Evolutionary conservation across 1,140 invertebrate species (phyloP), one percentile per base, ranked within the genome.

Genomic region (Cyrtorhinus lividipennis): DNA sequence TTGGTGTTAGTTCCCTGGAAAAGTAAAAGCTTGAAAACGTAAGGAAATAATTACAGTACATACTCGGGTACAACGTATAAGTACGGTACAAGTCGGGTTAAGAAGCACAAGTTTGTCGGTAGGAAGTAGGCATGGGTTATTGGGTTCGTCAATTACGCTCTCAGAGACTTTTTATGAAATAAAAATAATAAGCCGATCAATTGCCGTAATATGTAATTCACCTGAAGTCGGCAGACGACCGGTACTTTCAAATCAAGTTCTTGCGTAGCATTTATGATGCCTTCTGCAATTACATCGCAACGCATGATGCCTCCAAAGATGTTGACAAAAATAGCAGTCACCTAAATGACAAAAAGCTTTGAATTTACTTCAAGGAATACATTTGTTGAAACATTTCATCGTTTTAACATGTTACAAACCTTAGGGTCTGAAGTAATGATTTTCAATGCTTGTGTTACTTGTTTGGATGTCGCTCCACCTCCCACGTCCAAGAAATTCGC

Each of bases 281-380:
- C 95, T 20, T 87, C 90, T 1, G 95, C 95, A 73, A 99, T 90
- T 5, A 86, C 96, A 2, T 85, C 90, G 79, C 95, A 98, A 75
- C 98, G 95, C 0, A 99, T 94, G 72, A 99, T 99, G 66, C 95
- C 95, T 64, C 92, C 95, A 79, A 99, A 98, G 2, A 98, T 92
- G 76, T 99, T 98, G 0, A 99, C 92, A 61, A 98, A 81, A 68
- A 98, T 89, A 2, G 87, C 85, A 76, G 95, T 92, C 0, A 98
- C 94, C 87, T 70, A 78, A 75, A 67, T 30, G 64, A 15, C 62
- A 25, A 67, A n/a, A n/a, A n/a, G n/a, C n/a, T n/a, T n/a, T n/a
- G n/a, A n/a, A n/a, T n/a, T n/a, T n/a, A n/a, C n/a, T n/a, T n/a
- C n/a, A n/a, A n/a, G n/a, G n/a, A n/a, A n/a, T n/a, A n/a, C n/a